Base-by-base conservation (phyloP, 2,888 invertebrate genomes). In the Eristalis tenax region DNA sequence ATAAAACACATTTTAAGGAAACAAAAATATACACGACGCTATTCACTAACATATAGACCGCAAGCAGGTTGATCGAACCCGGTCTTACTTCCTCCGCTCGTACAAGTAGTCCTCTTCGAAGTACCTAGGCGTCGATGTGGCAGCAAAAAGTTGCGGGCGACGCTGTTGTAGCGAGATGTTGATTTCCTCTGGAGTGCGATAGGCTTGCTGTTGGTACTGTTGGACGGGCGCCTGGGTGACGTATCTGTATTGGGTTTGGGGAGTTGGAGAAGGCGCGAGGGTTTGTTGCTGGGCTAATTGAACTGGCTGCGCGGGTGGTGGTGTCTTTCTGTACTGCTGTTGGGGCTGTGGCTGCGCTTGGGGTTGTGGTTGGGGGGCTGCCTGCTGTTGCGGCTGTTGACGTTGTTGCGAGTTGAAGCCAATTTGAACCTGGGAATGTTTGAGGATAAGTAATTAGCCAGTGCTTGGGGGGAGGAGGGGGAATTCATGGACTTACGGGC, bases 121-220 rank as follows among this genome's bases (percentile, higher is more conserved):
- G 89, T 93, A 93, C 75, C 92, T 91, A 74, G 92, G 92, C 89
- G 93, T 93, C 88, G 92, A 91, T 50, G 93, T 92, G 80, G 92
- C 91, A 66, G 93, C 91, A 68, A 91, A 92, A 57, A 94, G 94
- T 79, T 93, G 91, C 65, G 87, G 86, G 90, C 97, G 95, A 91
- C 97, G 94, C 91, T 97, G 97, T 84, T 96, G 96, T 70, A 97
- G 94, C 4, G 97, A 97, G 90, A 97, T 97, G 92, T 97, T 97
- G 69, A 97, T 97, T 91, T 97, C 97, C 92, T 97, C 97, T 4
- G 97, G 97, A 57, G 97, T 96, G 90, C 97, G 95, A 93, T 96
- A 97, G 64, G 97, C 97, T 91, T 97, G 97, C 88, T 95, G 94
- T 38, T 94, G 92, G 38, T 93, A 93, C 65, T 94, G 93, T 85